Conservation (phyloP, 1,140 invertebrate genomes). For the Octopus sinensis region DNA sequence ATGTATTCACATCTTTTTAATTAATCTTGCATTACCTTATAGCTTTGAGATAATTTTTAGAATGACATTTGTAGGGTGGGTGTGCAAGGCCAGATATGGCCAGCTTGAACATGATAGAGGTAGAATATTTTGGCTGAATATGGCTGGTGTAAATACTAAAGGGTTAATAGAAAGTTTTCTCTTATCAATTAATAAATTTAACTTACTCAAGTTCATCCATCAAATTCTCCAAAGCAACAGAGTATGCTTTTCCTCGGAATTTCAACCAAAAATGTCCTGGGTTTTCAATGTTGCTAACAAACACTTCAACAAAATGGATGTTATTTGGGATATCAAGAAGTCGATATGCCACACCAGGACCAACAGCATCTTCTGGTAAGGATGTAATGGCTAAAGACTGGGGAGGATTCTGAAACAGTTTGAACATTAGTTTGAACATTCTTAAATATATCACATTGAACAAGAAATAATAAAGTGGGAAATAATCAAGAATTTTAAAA, state of each 20-base stretch:
- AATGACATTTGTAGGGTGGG: too few relatives aligned
- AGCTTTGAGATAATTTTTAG: too few relatives aligned
- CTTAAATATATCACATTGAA: background rate
- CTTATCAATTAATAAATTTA: too few relatives aligned
- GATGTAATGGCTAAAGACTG: background rate
- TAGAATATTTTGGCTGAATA: too few relatives aligned
- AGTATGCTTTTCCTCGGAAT: conserved; percentile 33
- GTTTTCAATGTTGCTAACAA: conserved; percentile 41
- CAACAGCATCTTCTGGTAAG: conserved; percentile 35
- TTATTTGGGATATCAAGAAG: conserved; percentile 19
- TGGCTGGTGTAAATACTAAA: too few relatives aligned
- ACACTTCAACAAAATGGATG: conserved; percentile 39
- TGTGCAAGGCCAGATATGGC: too few relatives aligned
- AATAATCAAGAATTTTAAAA: too few relatives aligned
- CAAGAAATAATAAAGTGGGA: background rate
- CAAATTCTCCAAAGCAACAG: conserved; percentile 42
- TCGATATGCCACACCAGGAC: conserved; percentile 37
- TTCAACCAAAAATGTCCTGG: conserved; percentile 49
- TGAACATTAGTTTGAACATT: background rate
- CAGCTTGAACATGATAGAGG: too few relatives aligned
- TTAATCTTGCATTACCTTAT: too few relatives aligned
- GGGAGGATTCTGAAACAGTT: background rate
- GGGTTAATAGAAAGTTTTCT: too few relatives aligned
- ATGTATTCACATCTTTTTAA: too few relatives aligned
- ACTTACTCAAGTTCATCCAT: conserved; percentile 53